Base-by-base conservation (phyloP, 2,888 invertebrate genomes). In the Cephus runcator region DNA sequence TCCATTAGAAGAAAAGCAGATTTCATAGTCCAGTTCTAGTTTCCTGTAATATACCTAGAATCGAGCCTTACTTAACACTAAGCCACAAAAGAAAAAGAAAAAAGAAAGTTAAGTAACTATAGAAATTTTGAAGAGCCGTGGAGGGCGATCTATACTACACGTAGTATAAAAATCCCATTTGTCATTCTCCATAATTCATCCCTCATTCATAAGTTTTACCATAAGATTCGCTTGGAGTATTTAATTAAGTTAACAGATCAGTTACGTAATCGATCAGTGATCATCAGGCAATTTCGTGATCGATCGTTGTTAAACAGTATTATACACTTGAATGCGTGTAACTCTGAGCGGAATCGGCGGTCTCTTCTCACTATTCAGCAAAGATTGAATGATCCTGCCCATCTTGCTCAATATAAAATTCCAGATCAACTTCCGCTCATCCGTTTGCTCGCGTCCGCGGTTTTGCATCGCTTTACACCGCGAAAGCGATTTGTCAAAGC, bases 401-500 rank as follows among this genome's bases (percentile, higher is more conserved):
- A 15, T 23, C 56, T 56, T 56, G 56, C 23, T 56, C 0, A 23
- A 56, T 23, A 23, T 23, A 56, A 56, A 56, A 23, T 23, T 23
- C 6, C 23, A 56, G 23, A 23, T 56, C 6, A 56, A 56, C 23
- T 56, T 56, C 23, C 56, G 23, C 56, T 56, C 56, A 23, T 56
- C 56, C 56, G 56, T 56, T 56, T 56, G 1, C 23, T 56, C 71
- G 31, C 31, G 79, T 82, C 78, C 77, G 77, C 84, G 82, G 89
- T 87, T 90, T 90, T 90, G 88, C 90, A 85, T 88, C 88, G 88
- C 89, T 91, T 90, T 90, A 88, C 86, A 81, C 73, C 77, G 86
- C 76, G 87, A 90, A 90, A 90, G 90, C 85, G 88, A 87, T 87
- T 89, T 85, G 89, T 85, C 88, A 91, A 91, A 90, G 86, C 88